phyloP scores from a whole-genome alignment of 2,797 vertebrate genomes.

The Enteromius anoplus region DNA sequence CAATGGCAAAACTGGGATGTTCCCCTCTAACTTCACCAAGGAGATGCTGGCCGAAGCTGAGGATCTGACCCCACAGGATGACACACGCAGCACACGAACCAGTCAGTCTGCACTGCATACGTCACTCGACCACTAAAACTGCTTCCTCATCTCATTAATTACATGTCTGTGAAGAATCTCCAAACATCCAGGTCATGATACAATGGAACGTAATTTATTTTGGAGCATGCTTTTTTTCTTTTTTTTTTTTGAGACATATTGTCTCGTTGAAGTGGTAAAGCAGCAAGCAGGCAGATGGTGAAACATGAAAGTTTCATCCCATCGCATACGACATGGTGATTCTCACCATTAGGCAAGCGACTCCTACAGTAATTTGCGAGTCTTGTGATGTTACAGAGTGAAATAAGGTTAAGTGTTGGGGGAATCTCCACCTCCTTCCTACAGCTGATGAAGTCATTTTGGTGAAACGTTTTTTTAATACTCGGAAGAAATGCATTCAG shows the following conservation, averaged over 20 bases:
- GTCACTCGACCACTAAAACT: slow-evolving; percentile 1
- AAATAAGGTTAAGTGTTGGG: slow-evolving; percentile 4
- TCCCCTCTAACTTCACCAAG: slow-evolving; percentile 98
- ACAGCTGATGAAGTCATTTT: neutral
- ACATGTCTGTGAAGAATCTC: neutral
- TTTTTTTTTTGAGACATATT: slow-evolving; percentile 5
- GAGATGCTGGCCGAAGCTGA: slow-evolving; percentile 81
- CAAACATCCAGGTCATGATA: neutral
- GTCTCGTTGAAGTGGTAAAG: neutral
- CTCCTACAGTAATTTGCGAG: slow-evolving; percentile 12
- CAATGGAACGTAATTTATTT: neutral
- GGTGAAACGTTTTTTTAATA: neutral
- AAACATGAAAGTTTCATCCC: neutral
- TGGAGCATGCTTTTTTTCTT: neutral
- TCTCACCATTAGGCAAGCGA: slow-evolving; percentile 11
- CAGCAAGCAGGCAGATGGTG: neutral
- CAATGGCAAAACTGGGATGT: slow-evolving; percentile 94
- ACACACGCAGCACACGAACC: slow-evolving; percentile 80
- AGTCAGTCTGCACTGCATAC: slow-evolving; percentile 77
- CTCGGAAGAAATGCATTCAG: neutral
- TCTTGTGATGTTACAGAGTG: neutral
- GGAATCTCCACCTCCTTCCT: slow-evolving; percentile 1
- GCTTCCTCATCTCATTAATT: neutral
- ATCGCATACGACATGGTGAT: slow-evolving; percentile 1
- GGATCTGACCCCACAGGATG: slow-evolving; percentile 84